Conservation (phyloP, 2,888 invertebrate genomes). For the Antheraea assamensis region DNA sequence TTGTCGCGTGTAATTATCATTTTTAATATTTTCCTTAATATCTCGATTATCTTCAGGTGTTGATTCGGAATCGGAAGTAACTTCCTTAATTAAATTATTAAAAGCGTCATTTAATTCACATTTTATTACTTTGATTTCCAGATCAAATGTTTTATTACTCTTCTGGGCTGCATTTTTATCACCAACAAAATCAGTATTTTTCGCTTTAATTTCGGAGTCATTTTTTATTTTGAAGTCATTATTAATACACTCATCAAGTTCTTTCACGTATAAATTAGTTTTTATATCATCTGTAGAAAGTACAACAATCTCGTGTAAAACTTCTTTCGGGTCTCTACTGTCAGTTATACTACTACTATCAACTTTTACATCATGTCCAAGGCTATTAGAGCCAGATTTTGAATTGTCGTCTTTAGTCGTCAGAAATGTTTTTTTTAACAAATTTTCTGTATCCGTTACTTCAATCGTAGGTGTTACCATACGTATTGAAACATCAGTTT, state of each 20-base stretch:
- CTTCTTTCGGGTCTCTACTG: conserved; percentile 25
- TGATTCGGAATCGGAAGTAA: conserved; percentile 63
- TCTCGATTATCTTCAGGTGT: conserved; percentile 46
- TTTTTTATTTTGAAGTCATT: conserved; percentile 19
- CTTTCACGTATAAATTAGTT: conserved; percentile 70
- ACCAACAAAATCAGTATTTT: conserved; percentile 14
- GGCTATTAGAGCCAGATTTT: background rate
- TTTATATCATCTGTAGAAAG: conserved; percentile 67
- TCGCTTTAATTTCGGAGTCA: conserved; percentile 23
- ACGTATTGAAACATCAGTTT: conserved; percentile 73
- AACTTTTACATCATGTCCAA: conserved; percentile 27
- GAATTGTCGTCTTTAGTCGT: conserved; percentile 31
- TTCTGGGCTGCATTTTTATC: conserved; percentile 16
- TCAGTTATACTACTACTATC: conserved; percentile 21
- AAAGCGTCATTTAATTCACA: conserved; percentile 75
- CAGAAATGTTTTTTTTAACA: conserved; percentile 62
- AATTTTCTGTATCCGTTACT: conserved; percentile 71
- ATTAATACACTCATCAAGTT: conserved; percentile 42
- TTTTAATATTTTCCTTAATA: conserved; percentile 46
- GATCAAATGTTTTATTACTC: conserved; percentile 46
- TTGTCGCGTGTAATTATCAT: conserved; percentile 71
- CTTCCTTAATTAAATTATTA: conserved; percentile 74
- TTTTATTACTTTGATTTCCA: conserved; percentile 73
- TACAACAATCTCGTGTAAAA: conserved; percentile 64
- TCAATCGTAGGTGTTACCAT: conserved; percentile 79